phyloP scores from a whole-genome alignment of 2,888 invertebrate species.

The Artemia sinica region DNA sequence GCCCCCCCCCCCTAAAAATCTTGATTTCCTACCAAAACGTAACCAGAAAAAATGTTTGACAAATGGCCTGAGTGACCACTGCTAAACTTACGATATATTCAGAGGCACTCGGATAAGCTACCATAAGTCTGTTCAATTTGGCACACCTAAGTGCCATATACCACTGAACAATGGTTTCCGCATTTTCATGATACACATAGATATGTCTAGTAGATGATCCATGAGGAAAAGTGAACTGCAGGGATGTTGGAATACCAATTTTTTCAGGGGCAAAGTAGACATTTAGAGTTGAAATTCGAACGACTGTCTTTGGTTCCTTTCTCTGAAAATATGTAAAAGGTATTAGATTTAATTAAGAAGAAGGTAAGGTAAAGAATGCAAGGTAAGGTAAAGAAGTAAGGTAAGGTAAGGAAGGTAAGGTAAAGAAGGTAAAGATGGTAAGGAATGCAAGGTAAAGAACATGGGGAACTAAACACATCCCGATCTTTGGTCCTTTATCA shows the following conservation, averaged over 20 bases:
- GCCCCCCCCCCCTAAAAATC: no score
- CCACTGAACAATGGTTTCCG: conserved; percentile 71
- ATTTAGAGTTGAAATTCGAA: conserved; percentile 62
- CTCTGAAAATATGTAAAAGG: conserved; percentile 28
- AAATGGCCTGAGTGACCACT: no score
- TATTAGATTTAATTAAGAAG: conserved; percentile 12
- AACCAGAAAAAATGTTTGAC: no score
- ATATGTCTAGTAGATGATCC: conserved; percentile 56
- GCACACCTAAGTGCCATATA: conserved; percentile 65
- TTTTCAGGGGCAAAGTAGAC: conserved; percentile 67
- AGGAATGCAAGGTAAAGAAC: no score
- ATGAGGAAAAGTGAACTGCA: conserved; percentile 68
- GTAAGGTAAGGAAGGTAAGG: no score
- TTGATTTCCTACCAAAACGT: no score
- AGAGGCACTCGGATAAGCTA: conserved; percentile 59
- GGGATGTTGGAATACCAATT: conserved; percentile 55
- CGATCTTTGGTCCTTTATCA: no score
- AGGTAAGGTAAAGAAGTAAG: no score
- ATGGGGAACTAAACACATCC: no score
- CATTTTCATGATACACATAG: conserved; percentile 67
- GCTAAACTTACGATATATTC: conserved; percentile 40
- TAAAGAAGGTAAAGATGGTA: no score
- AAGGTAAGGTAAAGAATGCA: background rate
- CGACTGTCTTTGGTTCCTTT: conserved; percentile 61
- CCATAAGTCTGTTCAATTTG: conserved; percentile 60